phyloP scores from a whole-genome alignment of 2,113 vertebrate species.

The Pterocles burchelli region DNA sequence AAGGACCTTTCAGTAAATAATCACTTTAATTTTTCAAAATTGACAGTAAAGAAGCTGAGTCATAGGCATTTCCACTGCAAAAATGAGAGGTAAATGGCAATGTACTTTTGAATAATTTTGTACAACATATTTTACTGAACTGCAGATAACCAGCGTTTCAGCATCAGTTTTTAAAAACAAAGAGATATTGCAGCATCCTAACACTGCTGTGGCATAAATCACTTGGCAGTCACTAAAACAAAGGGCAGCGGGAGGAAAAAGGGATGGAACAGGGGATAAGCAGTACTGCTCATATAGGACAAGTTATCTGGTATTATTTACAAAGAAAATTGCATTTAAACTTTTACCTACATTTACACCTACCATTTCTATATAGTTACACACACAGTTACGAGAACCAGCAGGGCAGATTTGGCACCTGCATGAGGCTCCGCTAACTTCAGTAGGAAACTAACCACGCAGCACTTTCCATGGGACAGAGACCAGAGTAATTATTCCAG shows the following conservation, averaged over 20 bases:
- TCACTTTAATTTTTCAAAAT: background rate
- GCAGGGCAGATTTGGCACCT: background rate
- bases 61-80: background rate
- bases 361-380: background rate
- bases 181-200: background rate
- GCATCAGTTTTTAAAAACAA: background rate
- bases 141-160: background rate
- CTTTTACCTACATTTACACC: background rate
- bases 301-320: background rate
- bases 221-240: background rate
- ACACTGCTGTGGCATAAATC: background rate
- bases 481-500: background rate
- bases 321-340: background rate
- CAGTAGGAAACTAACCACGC: background rate
- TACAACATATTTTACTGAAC: background rate
- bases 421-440: background rate
- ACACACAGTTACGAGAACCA: background rate
- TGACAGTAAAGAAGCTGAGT: background rate
- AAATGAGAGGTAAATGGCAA: background rate
- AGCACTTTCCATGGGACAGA: background rate
- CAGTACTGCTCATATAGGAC: background rate
- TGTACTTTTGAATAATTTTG: background rate
- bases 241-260: background rate
- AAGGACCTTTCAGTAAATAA: background rate
- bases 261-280: background rate